Evolutionary conservation across 2,113 vertebrate genomes (phyloP).

Genomic region (Hiodon tergisus): DNA sequence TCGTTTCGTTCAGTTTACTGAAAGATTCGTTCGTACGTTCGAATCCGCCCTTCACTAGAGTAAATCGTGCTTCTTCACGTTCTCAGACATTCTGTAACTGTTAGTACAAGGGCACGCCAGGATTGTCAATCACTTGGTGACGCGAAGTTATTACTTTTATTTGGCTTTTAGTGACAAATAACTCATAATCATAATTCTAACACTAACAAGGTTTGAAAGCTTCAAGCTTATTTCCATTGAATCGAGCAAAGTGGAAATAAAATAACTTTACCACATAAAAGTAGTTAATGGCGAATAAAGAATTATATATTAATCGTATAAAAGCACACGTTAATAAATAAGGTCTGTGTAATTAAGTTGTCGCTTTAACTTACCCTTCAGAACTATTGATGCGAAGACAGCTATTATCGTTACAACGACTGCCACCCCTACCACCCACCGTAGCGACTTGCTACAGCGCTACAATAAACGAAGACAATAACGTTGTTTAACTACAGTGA

Average conservation of each 20-base stretch:
- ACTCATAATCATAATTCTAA: neutral
- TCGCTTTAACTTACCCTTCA: slow-evolving; percentile 57
- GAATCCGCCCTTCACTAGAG: neutral
- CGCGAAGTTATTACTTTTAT: slow-evolving; percentile 30
- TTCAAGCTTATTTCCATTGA: neutral
- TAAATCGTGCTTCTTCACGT: neutral
- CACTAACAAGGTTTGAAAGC: neutral
- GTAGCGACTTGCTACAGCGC: slow-evolving; percentile 57
- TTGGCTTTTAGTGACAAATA: neutral
- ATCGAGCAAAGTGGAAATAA: neutral
- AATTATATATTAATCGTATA: neutral
- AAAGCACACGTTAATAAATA: neutral
- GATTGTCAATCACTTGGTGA: slow-evolving; percentile 41
- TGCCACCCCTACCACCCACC: slow-evolving; percentile 49
- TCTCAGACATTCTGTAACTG: neutral
- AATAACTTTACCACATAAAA: neutral
- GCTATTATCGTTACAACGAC: slow-evolving; percentile 62
- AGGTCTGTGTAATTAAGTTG: too few species aligned
- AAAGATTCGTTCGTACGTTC: too few species aligned
- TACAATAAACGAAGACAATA: slow-evolving; percentile 40
- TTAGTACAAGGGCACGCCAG: neutral
- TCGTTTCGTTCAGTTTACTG: too few species aligned
- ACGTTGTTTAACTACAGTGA: slow-evolving; percentile 14
- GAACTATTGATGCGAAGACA: slow-evolving; percentile 55
- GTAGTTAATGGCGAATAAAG: neutral